Evolutionary conservation across 2,797 vertebrate species (phyloP).

Genomic region (Catostomus latipinnis): DNA sequence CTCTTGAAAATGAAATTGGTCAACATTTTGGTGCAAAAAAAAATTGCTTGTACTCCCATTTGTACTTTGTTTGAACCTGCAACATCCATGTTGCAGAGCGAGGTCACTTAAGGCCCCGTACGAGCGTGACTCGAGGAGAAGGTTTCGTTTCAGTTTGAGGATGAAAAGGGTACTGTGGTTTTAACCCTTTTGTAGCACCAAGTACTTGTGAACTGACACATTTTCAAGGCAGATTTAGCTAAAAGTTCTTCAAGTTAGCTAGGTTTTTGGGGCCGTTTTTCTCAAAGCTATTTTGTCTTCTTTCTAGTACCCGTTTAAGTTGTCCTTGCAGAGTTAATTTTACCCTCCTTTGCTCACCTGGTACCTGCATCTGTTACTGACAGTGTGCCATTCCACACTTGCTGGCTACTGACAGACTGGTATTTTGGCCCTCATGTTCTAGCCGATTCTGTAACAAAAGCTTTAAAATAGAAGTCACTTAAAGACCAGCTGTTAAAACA

Average conservation of each 20-base stretch:
- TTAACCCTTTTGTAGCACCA: neutral
- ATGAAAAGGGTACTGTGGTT: neutral
- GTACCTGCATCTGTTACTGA: constrained; percentile 15
- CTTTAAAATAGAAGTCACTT: constrained; percentile 78
- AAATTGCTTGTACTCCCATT: no score
- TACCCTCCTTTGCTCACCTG: neutral
- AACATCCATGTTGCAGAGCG: no score
- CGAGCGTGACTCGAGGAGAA: neutral
- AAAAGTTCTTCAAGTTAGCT: neutral
- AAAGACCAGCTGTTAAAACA: constrained; percentile 76
- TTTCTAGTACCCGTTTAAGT: neutral
- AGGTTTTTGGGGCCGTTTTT: neutral
- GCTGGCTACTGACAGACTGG: constrained; percentile 65
- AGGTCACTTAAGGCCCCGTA: neutral
- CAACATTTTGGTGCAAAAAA: neutral
- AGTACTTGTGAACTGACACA: neutral
- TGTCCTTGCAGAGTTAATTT: neutral
- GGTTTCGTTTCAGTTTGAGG: constrained; percentile 12
- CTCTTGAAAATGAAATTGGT: neutral
- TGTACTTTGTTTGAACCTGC: no score
- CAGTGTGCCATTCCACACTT: constrained; percentile 58
- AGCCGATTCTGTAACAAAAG: constrained; percentile 70
- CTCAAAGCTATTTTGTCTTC: neutral
- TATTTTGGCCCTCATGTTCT: constrained; percentile 72
- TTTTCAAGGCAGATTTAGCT: neutral